phyloP scores from a whole-genome alignment of 2,888 invertebrate genomes.

The Apodemia zela region DNA sequence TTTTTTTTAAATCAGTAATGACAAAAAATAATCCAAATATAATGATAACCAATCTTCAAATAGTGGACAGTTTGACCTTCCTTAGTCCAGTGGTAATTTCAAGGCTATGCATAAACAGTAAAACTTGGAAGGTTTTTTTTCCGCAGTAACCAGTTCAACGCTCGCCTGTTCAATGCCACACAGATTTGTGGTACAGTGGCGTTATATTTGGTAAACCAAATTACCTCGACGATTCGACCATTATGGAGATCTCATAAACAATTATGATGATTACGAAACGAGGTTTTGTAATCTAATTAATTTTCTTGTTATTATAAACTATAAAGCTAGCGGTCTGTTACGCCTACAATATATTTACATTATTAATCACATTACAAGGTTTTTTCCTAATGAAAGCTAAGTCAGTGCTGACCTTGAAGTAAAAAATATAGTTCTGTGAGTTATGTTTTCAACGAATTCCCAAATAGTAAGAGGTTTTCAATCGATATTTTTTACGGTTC shows the following conservation, averaged over 20 bases:
- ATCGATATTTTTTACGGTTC: too few species aligned
- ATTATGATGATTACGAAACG: slow-evolving; percentile 8
- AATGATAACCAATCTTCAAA: too few species aligned
- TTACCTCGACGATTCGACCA: neutral
- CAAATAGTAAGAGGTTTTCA: too few species aligned
- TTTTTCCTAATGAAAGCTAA: neutral
- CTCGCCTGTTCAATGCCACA: neutral
- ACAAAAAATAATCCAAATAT: too few species aligned
- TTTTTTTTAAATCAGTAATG: too few species aligned
- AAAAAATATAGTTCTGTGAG: too few species aligned
- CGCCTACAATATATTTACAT: neutral
- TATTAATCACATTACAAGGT: neutral
- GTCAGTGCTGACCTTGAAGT: too few species aligned
- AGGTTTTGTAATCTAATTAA: neutral
- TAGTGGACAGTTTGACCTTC: too few species aligned
- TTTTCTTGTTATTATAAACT: neutral
- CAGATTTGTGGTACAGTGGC: neutral
- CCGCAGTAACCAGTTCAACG: neutral
- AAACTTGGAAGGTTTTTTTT: neutral
- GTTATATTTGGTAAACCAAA: slow-evolving; percentile 5
- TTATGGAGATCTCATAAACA: slow-evolving; percentile 14
- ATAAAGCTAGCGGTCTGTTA: neutral
- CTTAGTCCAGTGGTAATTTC: too few species aligned
- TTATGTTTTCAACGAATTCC: too few species aligned
- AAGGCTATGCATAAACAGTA: neutral